Evolutionary conservation across 2,797 vertebrate species (phyloP), one percentile per base, ranked within the genome.

Genomic region (Eurystomus glaucurus): DNA sequence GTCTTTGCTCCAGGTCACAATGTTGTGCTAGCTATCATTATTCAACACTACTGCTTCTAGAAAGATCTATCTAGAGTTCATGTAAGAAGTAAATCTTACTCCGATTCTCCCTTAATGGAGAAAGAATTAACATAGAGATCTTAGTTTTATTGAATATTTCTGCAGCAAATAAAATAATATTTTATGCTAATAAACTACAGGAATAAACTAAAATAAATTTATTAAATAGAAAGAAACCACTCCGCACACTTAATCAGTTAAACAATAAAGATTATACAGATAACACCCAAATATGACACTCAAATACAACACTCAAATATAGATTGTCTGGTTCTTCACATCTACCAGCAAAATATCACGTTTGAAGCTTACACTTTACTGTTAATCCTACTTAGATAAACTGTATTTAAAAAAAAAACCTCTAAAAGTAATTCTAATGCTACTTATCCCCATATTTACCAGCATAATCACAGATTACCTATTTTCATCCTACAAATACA

Each of bases 371-470:
- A 45, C 2, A 2, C 29, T 58, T 50, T 26, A 58, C 14, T 78
- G 23, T 41, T 81, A 70, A 70, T 54, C 17, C 29, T 58, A 20
- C 11, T 66, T 58, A 7, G 19, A 28, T 39, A 69, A 88, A 57
- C 0, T 1, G 28, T 29, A 57, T 31, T 28, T 2, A 54, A 54
- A 54, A 48, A 46, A 43, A 75, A 84, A 54, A 7, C 0, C 3
- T n/a, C 17, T 51, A 58, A 70, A 79, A 77, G 37, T 29, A 75
- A 58, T 71, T 64, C 9, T 28, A 25, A 10, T 55, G 19, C 3
- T 85, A 65, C 64, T 85, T 82, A 64, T 50, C 29, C 16, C 10
- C 2, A 3, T 29, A 77, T 90, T 54, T 80, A 16, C 51, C 37
- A 65, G 22, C 15, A 46, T n/a, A 85, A 74, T 74, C 22, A 83